Conservation (phyloP, 2,797 vertebrate genomes). For the Macroramphosus scolopax region DNA sequence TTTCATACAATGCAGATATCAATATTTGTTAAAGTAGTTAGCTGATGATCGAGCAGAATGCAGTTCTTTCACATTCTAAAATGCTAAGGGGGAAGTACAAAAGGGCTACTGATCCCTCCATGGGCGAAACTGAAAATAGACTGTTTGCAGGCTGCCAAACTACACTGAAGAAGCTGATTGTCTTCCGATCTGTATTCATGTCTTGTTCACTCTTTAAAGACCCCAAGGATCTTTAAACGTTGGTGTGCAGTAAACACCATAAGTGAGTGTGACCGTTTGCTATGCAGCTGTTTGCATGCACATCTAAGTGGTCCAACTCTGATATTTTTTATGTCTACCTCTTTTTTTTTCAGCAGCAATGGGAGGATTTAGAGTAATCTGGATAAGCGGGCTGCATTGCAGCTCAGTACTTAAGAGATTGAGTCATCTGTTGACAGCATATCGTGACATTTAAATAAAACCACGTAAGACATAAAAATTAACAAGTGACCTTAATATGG, state of each 20-base stretch:
- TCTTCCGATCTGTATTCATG: slow-evolving; percentile 53
- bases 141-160: slow-evolving; percentile 42
- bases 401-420: slow-evolving; percentile 57
- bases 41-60: slow-evolving; percentile 51
- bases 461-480: slow-evolving; percentile 36
- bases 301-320: slow-evolving; percentile 17
- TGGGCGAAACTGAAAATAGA: slow-evolving; percentile 40
- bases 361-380: slow-evolving; percentile 69
- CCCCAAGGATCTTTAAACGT: slow-evolving; percentile 9
- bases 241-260: slow-evolving; percentile 23
- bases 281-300: slow-evolving; percentile 14
- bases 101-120: slow-evolving; percentile 38
- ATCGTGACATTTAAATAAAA: slow-evolving; percentile 40
- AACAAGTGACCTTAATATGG: slow-evolving; percentile 56
- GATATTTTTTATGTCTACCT: slow-evolving; percentile 29
- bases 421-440: slow-evolving; percentile 30
- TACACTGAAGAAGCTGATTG: slow-evolving; percentile 43
- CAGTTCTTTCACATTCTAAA: slow-evolving; percentile 37
- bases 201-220: slow-evolving; percentile 37
- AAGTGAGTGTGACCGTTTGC: slow-evolving; percentile 14
- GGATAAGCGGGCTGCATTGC: slow-evolving; percentile 61
- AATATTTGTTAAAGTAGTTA: slow-evolving; percentile 37
- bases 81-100: slow-evolving; percentile 44
- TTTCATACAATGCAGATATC: slow-evolving; percentile 43
- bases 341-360: slow-evolving; percentile 58